Evolutionary conservation across 2,888 invertebrate species (phyloP), one percentile per base, ranked within the genome.

Genomic region (Cheilosia soror): DNA sequence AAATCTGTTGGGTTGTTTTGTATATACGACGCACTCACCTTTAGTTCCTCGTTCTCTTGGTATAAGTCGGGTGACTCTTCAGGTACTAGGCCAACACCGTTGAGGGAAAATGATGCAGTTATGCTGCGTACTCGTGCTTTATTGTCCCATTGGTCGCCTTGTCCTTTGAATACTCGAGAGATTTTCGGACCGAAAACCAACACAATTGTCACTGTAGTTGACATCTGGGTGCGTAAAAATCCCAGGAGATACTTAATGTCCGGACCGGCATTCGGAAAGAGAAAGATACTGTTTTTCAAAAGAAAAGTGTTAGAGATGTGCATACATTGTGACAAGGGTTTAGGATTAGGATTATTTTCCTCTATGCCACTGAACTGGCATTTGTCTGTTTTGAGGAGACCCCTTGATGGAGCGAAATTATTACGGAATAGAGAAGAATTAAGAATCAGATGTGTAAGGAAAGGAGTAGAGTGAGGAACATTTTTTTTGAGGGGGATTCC

Each of bases 241-340:
- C 98, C 97, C 87, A 98, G 94, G 60, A 98, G 93, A 90, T 98
- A 98, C 91, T 98, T 97, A 89, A 98, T 96, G 91, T 98, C 98
- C 13, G 98, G 98, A 20, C 97, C 97, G 72, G 97, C 97, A 90
- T 94, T 94, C 4, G 97, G 97, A 89, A 97, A 95, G 89, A 98
- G 96, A 90, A 97, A 94, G 89, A 98, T 94, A 92, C 97, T 98
- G 86, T 15, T 42, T 42, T 11, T 4, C 7, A 11, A 53, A 53
- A 29, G 29, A 13, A 49, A 37, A 11, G 9, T 4, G 9, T 11
- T 5, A 27, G 25, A 51, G 20, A 13, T 13, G 15, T 20, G 20
- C 5, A 2, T 7, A 47, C 7, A 5, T 7, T 5, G 25, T 20
- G 7, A 47, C 13, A 13, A 11, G 6, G 40, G 3, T 1, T 40